Evolutionary conservation across 2,888 invertebrate species (phyloP).

Genomic region (Melinopterus prodromus): DNA sequence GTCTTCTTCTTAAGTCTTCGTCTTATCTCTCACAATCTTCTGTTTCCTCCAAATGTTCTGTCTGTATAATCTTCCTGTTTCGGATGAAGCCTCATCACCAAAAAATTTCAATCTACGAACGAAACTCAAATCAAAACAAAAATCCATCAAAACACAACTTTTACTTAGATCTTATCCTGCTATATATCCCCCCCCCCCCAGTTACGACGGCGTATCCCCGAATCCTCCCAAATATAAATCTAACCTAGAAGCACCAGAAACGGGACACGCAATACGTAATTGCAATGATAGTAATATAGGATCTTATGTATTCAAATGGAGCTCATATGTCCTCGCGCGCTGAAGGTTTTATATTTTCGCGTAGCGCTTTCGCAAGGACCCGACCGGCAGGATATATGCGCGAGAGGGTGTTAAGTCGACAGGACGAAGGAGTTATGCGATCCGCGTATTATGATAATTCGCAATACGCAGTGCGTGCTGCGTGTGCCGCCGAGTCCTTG

Average conservation of each 20-base stretch:
- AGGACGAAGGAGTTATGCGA: slow-evolving; percentile 4
- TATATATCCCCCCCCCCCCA: not conserved
- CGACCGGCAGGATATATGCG: not conserved
- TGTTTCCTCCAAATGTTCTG: too few relatives aligned
- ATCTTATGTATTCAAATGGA: not conserved
- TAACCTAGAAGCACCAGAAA: not conserved
- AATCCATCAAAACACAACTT: not conserved
- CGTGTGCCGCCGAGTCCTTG: not conserved
- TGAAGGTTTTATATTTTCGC: slow-evolving; percentile 4
- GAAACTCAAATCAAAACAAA: too few relatives aligned
- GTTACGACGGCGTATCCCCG: not conserved
- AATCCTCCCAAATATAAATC: not conserved
- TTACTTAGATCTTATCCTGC: not conserved
- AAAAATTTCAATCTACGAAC: too few relatives aligned
- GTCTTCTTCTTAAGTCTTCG: too few relatives aligned
- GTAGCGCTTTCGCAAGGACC: not conserved
- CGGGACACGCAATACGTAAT: not conserved
- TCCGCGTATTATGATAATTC: slow-evolving; percentile 57
- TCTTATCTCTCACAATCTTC: too few relatives aligned
- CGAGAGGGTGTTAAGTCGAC: not conserved
- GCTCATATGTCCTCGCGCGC: not conserved
- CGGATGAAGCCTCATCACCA: too few relatives aligned
- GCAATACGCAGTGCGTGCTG: slow-evolving; percentile 55
- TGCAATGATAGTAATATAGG: slow-evolving; percentile 4
- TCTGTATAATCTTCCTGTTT: too few relatives aligned